Conservation (phyloP, 2,888 invertebrate genomes). For the Oeneis ivallda region DNA sequence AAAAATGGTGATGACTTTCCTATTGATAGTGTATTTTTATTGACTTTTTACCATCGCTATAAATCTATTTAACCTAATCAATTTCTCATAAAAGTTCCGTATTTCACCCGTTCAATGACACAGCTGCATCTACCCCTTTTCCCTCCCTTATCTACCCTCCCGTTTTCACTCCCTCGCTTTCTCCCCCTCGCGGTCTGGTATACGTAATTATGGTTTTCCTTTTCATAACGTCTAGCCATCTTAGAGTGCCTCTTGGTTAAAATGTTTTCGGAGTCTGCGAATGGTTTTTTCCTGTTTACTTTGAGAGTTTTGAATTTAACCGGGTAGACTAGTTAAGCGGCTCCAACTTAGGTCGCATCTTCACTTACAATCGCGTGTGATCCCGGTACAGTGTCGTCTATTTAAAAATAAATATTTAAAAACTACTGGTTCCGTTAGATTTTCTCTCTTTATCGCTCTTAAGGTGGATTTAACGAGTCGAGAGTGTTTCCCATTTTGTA, state of each 20-base stretch:
- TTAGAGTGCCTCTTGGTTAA: neutral
- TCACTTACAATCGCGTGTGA: too few relatives aligned
- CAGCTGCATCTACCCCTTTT: neutral
- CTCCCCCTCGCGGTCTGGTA: slow-evolving; percentile 1
- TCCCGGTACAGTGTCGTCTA: too few relatives aligned
- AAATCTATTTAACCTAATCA: neutral
- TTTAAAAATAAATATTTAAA: too few relatives aligned
- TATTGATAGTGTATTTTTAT: too few relatives aligned
- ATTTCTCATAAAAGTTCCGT: neutral
- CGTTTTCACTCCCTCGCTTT: neutral
- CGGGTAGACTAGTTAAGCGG: too few relatives aligned
- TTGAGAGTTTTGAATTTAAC: neutral
- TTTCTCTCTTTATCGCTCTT: too few relatives aligned
- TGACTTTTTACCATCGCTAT: neutral
- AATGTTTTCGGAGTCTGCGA: neutral
- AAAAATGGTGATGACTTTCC: too few relatives aligned
- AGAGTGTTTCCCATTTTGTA: too few relatives aligned
- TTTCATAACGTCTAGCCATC: neutral
- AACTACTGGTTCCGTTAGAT: too few relatives aligned
- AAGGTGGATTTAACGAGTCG: too few relatives aligned
- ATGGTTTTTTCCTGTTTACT: neutral
- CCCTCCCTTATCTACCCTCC: neutral
- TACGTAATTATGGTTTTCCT: slow-evolving; percentile 9
- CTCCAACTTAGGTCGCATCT: too few relatives aligned
- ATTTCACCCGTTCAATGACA: neutral